Evolutionary conservation across 1,140 invertebrate genomes (phyloP).

Genomic region (Sycobia sp.): DNA sequence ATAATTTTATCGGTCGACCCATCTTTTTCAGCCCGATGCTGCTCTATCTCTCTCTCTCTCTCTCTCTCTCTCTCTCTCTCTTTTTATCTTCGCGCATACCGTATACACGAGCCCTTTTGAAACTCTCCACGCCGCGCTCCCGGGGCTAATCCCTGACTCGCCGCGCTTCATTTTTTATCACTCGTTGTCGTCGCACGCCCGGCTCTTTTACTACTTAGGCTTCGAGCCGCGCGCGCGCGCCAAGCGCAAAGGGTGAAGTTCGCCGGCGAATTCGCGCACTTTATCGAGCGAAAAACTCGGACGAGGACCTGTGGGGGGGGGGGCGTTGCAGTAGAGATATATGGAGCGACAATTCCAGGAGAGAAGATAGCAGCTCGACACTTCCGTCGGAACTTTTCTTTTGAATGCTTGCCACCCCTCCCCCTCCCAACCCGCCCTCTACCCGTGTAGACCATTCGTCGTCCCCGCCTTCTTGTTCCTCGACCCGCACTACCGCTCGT

Average conservation of each 20-base stretch:
- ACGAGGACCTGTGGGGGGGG: too few species aligned
- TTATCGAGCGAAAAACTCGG: conserved; percentile 20
- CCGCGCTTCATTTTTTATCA: conserved; percentile 17
- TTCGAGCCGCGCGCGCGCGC: too few species aligned
- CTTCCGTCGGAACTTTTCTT: conserved; percentile 21
- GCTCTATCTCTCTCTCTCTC: too few species aligned
- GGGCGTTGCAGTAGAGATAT: too few species aligned
- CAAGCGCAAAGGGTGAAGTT: conserved; percentile 2
- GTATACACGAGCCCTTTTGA: conserved; percentile 7
- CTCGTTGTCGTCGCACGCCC: conserved; percentile 5
- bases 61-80: too few species aligned
- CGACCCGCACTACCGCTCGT: neutral
- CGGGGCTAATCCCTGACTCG: conserved; percentile 19
- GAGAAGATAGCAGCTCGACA: conserved; percentile 18
- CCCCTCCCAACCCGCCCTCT: neutral
- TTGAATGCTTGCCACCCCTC: conserved; percentile 1
- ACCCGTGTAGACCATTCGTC: too few species aligned
- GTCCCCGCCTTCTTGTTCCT: neutral
- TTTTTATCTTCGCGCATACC: too few species aligned
- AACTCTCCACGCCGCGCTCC: conserved; percentile 11
- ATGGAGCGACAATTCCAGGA: neutral
- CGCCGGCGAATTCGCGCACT: neutral
- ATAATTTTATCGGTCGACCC: conserved; percentile 21
- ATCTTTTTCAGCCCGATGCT: conserved; percentile 6
- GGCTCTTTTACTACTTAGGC: neutral